Percentiles rank a stretch among this genome's conserved stretches.
Evolutionary conservation across 2,113 vertebrate species (phyloP).

Genomic region (Rhinogobius similis): DNA sequence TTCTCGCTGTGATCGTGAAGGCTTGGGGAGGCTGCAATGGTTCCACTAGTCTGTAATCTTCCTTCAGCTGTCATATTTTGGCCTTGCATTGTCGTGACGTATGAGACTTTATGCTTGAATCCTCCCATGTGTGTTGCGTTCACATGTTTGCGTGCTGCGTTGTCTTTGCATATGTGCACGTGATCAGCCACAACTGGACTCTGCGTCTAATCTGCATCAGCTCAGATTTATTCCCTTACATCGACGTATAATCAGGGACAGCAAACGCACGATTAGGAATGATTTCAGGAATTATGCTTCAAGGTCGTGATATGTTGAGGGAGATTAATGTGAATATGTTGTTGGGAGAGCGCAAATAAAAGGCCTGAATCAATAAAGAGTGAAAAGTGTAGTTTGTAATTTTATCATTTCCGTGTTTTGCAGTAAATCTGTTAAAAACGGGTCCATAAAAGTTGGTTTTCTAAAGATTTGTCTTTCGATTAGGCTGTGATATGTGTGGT

Average conservation of each 20-base stretch:
- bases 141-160: slow-evolving; percentile 25
- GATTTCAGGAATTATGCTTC: background rate
- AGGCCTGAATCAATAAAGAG: background rate
- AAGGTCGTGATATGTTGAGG: background rate
- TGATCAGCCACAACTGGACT: slow-evolving; percentile 16
- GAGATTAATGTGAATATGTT: background rate
- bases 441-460: too few species aligned
- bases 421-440: too few species aligned
- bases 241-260: slow-evolving; percentile 40
- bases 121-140: slow-evolving; percentile 14
- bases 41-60: too few species aligned
- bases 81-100: background rate
- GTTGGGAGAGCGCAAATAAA: background rate
- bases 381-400: background rate
- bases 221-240: slow-evolving; percentile 39
- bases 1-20: too few species aligned
- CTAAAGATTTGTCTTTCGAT: too few species aligned
- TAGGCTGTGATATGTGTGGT: too few species aligned
- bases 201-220: slow-evolving; percentile 46
- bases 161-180: background rate
- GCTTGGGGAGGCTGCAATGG: too few species aligned
- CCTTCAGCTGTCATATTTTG: background rate
- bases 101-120: background rate
- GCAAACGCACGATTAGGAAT: background rate
- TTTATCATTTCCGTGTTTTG: background rate